Evolutionary conservation across 2,113 vertebrate genomes (phyloP).

Genomic region (Trichechus manatus): DNA sequence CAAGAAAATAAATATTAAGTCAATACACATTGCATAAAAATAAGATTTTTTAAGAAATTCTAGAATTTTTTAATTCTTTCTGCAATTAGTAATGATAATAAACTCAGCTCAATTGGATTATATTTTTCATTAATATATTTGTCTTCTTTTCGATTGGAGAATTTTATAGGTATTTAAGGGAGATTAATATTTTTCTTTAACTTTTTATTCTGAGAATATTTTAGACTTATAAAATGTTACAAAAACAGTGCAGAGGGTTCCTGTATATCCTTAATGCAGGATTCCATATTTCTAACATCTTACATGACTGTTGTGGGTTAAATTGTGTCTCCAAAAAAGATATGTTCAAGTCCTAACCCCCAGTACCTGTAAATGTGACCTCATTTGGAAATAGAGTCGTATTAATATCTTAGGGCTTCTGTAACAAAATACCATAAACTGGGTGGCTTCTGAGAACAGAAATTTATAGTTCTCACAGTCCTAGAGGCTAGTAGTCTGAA

Average conservation of each 20-base stretch:
- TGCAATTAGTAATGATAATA: background rate
- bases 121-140: background rate
- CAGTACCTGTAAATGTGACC: background rate
- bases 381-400: background rate
- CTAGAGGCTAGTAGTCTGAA: background rate
- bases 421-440: background rate
- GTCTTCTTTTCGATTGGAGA: background rate
- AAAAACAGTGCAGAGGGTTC: background rate
- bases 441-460: background rate
- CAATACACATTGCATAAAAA: background rate
- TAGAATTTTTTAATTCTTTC: background rate
- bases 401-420: background rate
- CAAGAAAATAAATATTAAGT: background rate
- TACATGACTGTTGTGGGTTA: background rate
- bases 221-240: background rate
- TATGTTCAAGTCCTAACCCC: background rate
- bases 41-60: background rate
- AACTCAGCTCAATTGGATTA: background rate
- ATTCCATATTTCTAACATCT: background rate
- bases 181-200: background rate
- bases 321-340: background rate
- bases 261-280: background rate
- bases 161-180: background rate
- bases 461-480: background rate
- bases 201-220: background rate